A percentile compares a stretch with the other conserved stretches of the same genome.
Conservation (phyloP, 2,113 vertebrate genomes). For the Anguilla rostrata region DNA sequence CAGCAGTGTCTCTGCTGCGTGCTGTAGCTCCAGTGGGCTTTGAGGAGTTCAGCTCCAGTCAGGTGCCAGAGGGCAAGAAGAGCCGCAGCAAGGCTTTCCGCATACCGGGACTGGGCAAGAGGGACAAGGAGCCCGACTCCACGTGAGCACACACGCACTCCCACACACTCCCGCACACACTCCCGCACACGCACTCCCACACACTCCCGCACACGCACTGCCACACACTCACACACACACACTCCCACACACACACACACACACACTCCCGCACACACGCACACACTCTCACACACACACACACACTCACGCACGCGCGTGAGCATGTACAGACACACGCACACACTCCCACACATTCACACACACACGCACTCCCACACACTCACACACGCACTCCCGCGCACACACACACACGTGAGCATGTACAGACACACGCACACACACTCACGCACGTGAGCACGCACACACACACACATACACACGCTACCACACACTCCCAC, state of each 20-base stretch:
- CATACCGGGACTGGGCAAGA: constrained; percentile 82
- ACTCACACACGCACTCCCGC: neutral
- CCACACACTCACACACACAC: neutral
- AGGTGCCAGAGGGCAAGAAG: constrained; percentile 74
- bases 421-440: neutral
- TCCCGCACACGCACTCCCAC: neutral
- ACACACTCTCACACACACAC: neutral
- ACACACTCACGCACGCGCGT: neutral
- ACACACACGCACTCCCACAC: neutral
- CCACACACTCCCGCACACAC: neutral
- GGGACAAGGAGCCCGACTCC: constrained; percentile 79
- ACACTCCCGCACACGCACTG: neutral
- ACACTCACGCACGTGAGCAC: neutral
- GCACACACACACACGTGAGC: too few relatives aligned
- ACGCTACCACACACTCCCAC: neutral
- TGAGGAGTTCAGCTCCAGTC: constrained; percentile 75
- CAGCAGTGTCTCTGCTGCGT: constrained; percentile 6
- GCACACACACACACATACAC: neutral
- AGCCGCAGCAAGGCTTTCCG: constrained; percentile 85
- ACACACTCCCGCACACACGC: neutral
- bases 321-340: neutral
- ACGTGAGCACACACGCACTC: constrained; percentile 67
- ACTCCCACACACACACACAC: neutral
- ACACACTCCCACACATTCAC: neutral
- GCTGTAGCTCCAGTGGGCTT: constrained; percentile 78